These are phyloP conservation scores for Sinosuthora webbiana DNA, from an alignment of 2,113 vertebrate genomes.

Conservation along the genomic window DNA sequence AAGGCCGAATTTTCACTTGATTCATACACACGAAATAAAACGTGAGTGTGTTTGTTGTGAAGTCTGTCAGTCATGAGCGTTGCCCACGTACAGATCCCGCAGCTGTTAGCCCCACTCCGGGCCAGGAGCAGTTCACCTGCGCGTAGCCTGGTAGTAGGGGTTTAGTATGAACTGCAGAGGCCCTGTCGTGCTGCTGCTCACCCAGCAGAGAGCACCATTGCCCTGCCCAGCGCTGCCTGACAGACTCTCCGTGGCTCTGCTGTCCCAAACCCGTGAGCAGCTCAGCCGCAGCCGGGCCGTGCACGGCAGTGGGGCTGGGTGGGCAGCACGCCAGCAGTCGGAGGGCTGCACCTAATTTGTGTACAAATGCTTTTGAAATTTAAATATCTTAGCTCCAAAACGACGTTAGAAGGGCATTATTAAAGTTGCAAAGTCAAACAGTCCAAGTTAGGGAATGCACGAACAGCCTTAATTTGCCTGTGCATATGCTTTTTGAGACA, in stretches of 20 bases:
- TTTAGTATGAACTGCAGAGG: fast-evolving
- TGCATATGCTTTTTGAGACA: not conserved
- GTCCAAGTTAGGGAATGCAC: not conserved
- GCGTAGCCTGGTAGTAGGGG: fast-evolving
- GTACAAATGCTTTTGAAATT: conserved; percentile 37
- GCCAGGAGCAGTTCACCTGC: not conserved
- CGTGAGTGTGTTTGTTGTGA: not conserved
- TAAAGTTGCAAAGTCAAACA: conserved; percentile 4
- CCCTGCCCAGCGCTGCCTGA: not conserved
- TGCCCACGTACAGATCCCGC: not conserved
- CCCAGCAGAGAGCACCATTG: conserved; percentile 76
- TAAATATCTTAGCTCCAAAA: not conserved
- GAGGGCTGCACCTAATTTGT: conserved; percentile 7
- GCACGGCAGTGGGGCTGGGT: not conserved
- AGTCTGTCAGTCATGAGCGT: not conserved
- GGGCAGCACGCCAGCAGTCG: not conserved
- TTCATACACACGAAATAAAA: not conserved
- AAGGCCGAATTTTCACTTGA: not conserved
- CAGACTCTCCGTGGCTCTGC: not conserved
- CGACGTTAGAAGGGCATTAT: not conserved
- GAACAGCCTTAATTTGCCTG: not conserved
- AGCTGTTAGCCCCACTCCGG: fast-evolving
- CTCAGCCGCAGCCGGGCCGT: not conserved
- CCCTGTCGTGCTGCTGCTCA: not conserved
- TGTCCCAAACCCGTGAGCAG: not conserved